Evolutionary conservation across 1,140 invertebrate genomes (phyloP).

Genomic region (Myzus persicae): DNA sequence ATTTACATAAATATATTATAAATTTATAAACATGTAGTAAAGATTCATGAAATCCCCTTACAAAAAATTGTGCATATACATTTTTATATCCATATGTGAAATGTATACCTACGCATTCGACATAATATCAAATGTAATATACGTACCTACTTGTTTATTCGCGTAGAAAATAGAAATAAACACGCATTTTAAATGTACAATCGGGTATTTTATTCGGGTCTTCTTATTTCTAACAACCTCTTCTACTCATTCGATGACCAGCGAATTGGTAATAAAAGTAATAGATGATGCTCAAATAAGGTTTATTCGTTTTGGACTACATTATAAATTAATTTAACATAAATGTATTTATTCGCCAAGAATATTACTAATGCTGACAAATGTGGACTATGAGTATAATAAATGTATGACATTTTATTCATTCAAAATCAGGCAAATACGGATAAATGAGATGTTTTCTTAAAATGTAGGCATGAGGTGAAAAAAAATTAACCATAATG

Average conservation of each 20-base stretch:
- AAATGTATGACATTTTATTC: not conserved
- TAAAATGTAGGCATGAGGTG: not conserved
- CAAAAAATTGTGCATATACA: slow-evolving; percentile 7
- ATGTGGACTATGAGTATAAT: not conserved
- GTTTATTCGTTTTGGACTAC: not conserved
- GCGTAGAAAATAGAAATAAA: not conserved
- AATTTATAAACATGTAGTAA: not conserved
- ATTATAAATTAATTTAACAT: not conserved
- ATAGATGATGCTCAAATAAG: not conserved
- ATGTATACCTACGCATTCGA: not conserved
- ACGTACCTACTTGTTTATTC: not conserved
- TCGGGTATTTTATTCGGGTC: not conserved
- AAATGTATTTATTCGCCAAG: not conserved
- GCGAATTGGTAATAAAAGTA: not conserved
- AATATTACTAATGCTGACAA: not conserved
- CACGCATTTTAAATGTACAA: slow-evolving; percentile 2
- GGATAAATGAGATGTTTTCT: not conserved
- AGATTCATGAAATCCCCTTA: not conserved
- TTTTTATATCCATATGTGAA: not conserved
- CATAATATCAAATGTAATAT: slow-evolving; percentile 25
- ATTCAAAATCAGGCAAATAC: not conserved
- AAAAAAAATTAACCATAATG: not conserved
- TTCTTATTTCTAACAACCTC: not conserved
- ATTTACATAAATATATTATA: slow-evolving; percentile 15
- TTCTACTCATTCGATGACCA: not conserved